Evolutionary conservation across 2,797 vertebrate genomes (phyloP).

Genomic region (Potorous gilbertii): DNA sequence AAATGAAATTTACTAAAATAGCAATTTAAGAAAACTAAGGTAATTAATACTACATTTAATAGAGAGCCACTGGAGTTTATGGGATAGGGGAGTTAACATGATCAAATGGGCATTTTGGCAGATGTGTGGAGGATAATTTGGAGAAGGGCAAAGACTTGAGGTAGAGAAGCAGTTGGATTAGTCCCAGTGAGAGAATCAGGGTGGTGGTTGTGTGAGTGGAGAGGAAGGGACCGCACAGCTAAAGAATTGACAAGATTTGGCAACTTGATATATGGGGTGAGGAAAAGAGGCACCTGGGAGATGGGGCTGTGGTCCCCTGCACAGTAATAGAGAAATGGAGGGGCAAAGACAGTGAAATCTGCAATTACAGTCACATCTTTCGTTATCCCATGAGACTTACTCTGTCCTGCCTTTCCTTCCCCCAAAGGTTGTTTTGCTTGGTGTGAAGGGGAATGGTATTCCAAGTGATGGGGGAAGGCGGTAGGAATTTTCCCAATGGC

Average conservation of each 20-base stretch:
- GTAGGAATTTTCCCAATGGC: neutral
- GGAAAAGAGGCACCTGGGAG: neutral
- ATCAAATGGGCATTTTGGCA: neutral
- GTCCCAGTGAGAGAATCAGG: neutral
- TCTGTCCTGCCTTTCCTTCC: neutral
- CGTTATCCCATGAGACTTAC: neutral
- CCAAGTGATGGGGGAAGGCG: too few species aligned
- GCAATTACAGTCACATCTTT: neutral
- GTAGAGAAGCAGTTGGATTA: neutral
- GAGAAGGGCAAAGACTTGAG: neutral
- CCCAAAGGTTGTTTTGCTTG: neutral
- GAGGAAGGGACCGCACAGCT: neutral
- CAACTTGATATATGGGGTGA: neutral
- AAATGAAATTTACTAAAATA: neutral
- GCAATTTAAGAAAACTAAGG: neutral
- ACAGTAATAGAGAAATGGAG: neutral
- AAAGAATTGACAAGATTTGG: neutral
- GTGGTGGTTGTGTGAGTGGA: neutral
- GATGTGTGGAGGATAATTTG: neutral
- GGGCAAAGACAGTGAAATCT: neutral
- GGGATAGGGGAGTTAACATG: neutral
- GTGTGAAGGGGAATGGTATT: neutral
- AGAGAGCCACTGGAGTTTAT: neutral
- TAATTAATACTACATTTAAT: neutral
- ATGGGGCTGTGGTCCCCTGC: neutral